Conservation (phyloP, 2,888 invertebrate species). For the Brachylomia viminalis region DNA sequence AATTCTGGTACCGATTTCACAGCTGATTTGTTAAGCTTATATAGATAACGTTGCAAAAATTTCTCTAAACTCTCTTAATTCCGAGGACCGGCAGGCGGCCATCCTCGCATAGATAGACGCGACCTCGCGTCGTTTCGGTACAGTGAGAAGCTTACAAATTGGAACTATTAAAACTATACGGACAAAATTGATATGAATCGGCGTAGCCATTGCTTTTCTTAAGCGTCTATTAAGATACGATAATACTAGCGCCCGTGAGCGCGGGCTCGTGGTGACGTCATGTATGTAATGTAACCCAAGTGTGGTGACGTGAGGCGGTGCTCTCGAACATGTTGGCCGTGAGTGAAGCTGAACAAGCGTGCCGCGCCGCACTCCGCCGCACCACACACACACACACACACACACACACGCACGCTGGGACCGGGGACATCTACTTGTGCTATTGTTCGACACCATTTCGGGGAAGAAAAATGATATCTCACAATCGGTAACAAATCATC, state of each 20-base stretch:
- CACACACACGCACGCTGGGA: conserved; percentile 80
- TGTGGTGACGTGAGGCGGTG: conserved; percentile 64
- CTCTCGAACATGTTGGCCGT: conserved; percentile 61
- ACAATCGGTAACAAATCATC: conserved; percentile 78
- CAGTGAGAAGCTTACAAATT: conserved; percentile 88
- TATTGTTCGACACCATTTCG: conserved; percentile 86
- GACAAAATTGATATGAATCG: conserved; percentile 90
- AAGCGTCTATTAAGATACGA: conserved; percentile 88
- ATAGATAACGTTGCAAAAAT: conserved; percentile 88
- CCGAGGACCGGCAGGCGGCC: conserved; percentile 78
- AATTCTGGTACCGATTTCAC: conserved; percentile 90
- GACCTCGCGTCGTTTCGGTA: conserved; percentile 82
- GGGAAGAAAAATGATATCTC: conserved; percentile 88
- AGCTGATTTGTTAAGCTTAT: conserved; percentile 90
- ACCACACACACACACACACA: conserved; percentile 45
- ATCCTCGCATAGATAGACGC: conserved; percentile 82
- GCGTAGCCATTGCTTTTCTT: conserved; percentile 87
- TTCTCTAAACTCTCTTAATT: conserved; percentile 84
- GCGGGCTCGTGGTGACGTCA: conserved; percentile 81
- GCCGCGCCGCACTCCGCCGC: conserved; percentile 72
- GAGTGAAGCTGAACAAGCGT: conserved; percentile 76
- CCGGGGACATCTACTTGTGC: conserved; percentile 71
- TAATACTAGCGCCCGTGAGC: conserved; percentile 83
- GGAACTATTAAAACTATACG: conserved; percentile 90
- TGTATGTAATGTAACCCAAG: conserved; percentile 72